Conservation (phyloP, 2,113 vertebrate species). For the Ochotona curzoniae region DNA sequence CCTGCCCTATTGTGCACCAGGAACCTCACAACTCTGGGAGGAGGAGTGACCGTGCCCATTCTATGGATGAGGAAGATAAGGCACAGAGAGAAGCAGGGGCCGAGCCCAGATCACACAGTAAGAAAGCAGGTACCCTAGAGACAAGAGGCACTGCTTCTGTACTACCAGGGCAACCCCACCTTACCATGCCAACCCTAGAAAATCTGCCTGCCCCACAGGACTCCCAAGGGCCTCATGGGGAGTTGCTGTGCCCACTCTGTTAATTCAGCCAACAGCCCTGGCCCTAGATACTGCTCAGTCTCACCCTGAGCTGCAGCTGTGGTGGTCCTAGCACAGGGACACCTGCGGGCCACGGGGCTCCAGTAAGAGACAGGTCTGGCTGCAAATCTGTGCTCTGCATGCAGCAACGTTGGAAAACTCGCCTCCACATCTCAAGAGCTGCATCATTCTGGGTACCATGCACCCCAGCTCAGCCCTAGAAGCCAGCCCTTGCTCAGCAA, state of each 20-base stretch:
- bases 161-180: neutral
- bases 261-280: neutral
- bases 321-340: neutral
- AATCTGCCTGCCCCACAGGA: neutral
- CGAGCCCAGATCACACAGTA: neutral
- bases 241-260: neutral
- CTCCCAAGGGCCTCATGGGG: neutral
- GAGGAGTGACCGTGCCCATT: conserved; percentile 47
- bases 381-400: conserved; percentile 6
- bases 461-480: neutral
- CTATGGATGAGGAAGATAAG: conserved; percentile 59
- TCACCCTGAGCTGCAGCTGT: neutral
- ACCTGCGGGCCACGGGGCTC: no score
- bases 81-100: neutral
- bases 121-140: neutral
- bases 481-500: neutral
- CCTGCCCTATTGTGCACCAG: neutral
- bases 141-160: neutral
- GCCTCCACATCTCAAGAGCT: neutral
- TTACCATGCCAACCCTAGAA: neutral
- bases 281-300: neutral
- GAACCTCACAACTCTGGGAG: neutral
- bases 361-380: no score
- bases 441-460: neutral
- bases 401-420: neutral